phyloP scores from a whole-genome alignment of 23 tunicate genomes.

The Oikopleura vanhoeffeni region DNA sequence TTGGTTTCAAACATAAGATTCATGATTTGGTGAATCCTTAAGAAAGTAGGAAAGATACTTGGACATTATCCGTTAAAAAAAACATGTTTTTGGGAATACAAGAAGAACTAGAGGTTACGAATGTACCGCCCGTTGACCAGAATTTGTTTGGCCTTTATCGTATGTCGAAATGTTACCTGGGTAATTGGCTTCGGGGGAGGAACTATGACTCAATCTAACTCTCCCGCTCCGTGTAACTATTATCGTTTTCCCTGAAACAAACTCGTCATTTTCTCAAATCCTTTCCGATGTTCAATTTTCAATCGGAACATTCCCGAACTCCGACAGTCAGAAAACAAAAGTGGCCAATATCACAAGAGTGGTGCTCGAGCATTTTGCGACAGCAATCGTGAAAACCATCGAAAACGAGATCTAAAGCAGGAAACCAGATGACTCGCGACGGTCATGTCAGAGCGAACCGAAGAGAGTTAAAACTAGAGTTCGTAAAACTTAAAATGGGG shows the following conservation, averaged over 20 bases:
- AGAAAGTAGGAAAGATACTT: no score
- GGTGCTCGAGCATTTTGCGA: conserved; percentile 85
- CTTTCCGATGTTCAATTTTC: neutral
- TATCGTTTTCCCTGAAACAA: neutral
- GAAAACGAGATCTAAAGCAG: conserved; percentile 89
- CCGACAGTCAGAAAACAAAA: conserved; percentile 46
- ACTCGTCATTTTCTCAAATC: neutral
- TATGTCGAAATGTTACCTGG: no score
- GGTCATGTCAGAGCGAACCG: conserved; percentile 53
- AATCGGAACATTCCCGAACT: conserved; percentile 28
- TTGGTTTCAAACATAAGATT: no score
- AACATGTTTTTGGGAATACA: no score
- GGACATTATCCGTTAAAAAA: no score
- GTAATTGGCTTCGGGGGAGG: neutral
- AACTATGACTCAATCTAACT: neutral
- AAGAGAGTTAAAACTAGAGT: conserved; percentile 41
- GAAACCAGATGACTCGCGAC: conserved; percentile 94
- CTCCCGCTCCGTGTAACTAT: neutral
- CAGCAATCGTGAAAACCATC: conserved; percentile 38
- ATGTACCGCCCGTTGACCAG: no score
- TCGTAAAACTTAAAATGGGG: conserved; percentile 39
- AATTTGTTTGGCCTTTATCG: no score
- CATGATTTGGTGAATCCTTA: no score
- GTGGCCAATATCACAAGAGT: conserved; percentile 70
- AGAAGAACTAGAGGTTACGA: no score